Evolutionary conservation across 2,113 vertebrate genomes (phyloP).

Genomic region (Phocoena phocoena): DNA sequence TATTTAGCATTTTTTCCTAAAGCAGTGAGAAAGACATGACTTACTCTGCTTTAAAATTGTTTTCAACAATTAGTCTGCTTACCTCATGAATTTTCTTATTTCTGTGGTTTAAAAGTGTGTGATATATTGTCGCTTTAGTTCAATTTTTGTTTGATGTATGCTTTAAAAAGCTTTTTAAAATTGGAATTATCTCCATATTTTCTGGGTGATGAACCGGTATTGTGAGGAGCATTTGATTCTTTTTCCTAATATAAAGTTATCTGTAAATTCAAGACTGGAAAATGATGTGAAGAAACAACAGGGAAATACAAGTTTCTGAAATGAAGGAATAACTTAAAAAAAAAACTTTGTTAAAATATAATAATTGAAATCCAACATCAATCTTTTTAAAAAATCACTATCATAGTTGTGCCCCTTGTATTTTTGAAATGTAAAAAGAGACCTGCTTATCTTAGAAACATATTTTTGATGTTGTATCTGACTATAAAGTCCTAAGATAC

Average conservation of each 20-base stretch:
- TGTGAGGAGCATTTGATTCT: not conserved
- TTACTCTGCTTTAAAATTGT: not conserved
- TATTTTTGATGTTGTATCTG: not conserved
- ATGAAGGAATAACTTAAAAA: not conserved
- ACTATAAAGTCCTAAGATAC: not conserved
- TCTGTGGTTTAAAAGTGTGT: not conserved
- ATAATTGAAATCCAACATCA: not conserved
- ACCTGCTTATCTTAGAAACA: not conserved
- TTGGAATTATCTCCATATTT: not conserved
- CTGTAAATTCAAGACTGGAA: not conserved
- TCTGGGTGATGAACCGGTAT: not conserved
- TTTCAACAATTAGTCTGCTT: not conserved
- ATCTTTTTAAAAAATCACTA: not conserved
- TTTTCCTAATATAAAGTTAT: not conserved
- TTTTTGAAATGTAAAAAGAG: not conserved
- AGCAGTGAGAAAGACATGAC: not conserved
- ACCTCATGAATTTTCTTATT: not conserved
- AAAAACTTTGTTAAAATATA: not conserved
- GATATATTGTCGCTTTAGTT: not conserved
- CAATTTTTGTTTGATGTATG: not conserved
- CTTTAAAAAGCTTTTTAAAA: not conserved
- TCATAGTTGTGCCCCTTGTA: not conserved
- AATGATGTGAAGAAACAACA: not conserved
- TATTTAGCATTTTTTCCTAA: conserved; percentile 12
- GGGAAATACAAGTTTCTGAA: not conserved